Conservation (phyloP, 2,888 invertebrate species). For the Nymphalis urticae region DNA sequence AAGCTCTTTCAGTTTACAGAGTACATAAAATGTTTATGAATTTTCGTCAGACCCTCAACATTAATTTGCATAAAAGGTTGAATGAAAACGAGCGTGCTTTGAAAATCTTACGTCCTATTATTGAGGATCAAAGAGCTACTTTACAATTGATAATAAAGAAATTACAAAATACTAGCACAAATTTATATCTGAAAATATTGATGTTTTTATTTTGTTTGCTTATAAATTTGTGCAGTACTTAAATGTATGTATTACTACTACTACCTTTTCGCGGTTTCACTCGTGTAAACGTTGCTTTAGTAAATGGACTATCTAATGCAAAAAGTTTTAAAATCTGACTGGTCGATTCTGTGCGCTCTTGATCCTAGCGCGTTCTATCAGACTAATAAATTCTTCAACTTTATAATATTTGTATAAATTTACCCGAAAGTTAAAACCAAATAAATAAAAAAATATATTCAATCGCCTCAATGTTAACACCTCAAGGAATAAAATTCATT, state of each 20-base stretch:
- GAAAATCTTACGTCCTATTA: conserved; percentile 26
- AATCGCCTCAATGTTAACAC: too few species aligned
- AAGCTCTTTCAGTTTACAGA: not conserved
- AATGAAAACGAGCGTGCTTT: conserved; percentile 24
- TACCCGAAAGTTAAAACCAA: too few species aligned
- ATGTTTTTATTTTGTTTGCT: not conserved
- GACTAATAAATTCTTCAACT: too few species aligned
- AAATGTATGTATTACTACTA: too few species aligned
- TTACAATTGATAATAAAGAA: conserved; percentile 8
- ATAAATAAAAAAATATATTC: not conserved
- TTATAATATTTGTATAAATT: too few species aligned
- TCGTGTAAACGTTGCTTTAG: too few species aligned
- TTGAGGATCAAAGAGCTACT: conserved; percentile 12
- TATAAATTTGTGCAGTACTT: not conserved
- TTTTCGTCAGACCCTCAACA: conserved; percentile 24
- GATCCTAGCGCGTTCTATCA: too few species aligned
- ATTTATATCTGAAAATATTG: not conserved
- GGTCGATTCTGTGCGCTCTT: too few species aligned
- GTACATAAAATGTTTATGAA: conserved; percentile 16
- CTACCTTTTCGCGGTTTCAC: too few species aligned
- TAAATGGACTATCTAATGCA: too few species aligned
- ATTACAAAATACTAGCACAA: not conserved
- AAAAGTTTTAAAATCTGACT: too few species aligned
- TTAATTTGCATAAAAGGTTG: conserved; percentile 33
- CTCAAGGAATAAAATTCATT: not conserved